Evolutionary conservation across 2,113 vertebrate genomes (phyloP), one percentile per base, ranked within the genome.

Genomic region (Archilochus colubris): DNA sequence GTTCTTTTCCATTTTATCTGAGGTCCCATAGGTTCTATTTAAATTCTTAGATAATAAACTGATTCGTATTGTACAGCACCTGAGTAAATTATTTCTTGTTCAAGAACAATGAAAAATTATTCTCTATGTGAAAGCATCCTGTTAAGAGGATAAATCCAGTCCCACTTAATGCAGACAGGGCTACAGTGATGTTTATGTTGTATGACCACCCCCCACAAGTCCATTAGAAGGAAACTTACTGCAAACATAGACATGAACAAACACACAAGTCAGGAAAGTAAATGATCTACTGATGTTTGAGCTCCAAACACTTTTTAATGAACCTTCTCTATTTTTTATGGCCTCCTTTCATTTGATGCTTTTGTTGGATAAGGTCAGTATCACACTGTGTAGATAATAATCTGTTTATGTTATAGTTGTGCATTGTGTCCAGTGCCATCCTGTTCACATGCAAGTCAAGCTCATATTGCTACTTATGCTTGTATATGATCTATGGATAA

Each of bases 131-230:
- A 46, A 94, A 87, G 36, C 22, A n/a, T 66, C 51, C 48, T 25
- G 9, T 72, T 86, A 85, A 86, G 28, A 89, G 53, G 24, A 86
- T 86, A 95, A 94, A 87, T 85, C 57, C 79, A 77, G 50, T 19
- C 20, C 25, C 40, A 72, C 73, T 84, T 79, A 82, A 81, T 15
- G 17, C 0, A 76, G 53, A 76, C 36, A 68, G 40, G 44, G 53
- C 46, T 81, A 22, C 0, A 0, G 43, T 19, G 58, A 89, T 69
- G 50, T 89, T 89, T 91, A 23, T 36, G 77, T 31, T 83, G 19
- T 46, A 44, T 22, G 55, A 73, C 31, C 55, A 70, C 23, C 11
- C n/a, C 51, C 20, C 22, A 25, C n/a, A 74, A 77, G 43, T 43
- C 77, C 64, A 78, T 95, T 83, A 91, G 70, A 80, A 79, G 36